Conservation (phyloP, 2,888 invertebrate genomes). For the Tribolium freemani region DNA sequence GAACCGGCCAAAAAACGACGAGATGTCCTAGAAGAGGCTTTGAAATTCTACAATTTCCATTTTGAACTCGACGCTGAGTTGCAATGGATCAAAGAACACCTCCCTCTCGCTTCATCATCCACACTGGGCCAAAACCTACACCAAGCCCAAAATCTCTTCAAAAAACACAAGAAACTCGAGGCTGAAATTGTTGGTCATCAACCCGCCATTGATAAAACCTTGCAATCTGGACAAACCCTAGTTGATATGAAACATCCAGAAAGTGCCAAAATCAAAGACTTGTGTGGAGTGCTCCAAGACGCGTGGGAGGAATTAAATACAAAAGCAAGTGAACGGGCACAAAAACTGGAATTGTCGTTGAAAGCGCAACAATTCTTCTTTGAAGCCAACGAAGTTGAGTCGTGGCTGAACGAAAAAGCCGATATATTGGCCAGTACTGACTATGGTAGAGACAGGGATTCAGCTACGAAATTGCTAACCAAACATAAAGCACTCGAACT, state of each 20-base stretch:
- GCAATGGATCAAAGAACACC: constrained; percentile 95
- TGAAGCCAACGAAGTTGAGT: constrained; percentile 92
- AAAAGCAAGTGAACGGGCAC: constrained; percentile 79
- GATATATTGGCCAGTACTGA: constrained; percentile 86
- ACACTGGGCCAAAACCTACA: constrained; percentile 87
- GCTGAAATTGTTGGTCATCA: constrained; percentile 91
- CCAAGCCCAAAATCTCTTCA: constrained; percentile 91
- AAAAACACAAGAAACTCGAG: constrained; percentile 94
- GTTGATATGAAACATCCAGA: constrained; percentile 86
- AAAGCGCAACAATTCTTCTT: constrained; percentile 93
- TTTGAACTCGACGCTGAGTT: constrained; percentile 94
- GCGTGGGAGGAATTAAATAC: constrained; percentile 83
- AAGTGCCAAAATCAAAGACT: constrained; percentile 80
- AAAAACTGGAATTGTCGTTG: constrained; percentile 86
- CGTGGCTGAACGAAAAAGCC: constrained; percentile 91
- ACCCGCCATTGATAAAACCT: constrained; percentile 85
- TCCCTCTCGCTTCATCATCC: constrained; percentile 83
- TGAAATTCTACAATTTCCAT: constrained; percentile 91
- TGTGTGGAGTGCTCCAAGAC: constrained; percentile 79
- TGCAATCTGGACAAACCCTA: constrained; percentile 83
- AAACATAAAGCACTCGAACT: constrained; percentile 95
- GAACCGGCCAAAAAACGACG: constrained; percentile 81
- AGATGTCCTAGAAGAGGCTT: constrained; percentile 85
- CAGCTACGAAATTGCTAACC: constrained; percentile 92
- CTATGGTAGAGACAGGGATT: constrained; percentile 90